A percentile compares a stretch with the other conserved stretches of the same genome.
Evolutionary conservation across 2,113 vertebrate species (phyloP).

Genomic region (Jacana jacana): DNA sequence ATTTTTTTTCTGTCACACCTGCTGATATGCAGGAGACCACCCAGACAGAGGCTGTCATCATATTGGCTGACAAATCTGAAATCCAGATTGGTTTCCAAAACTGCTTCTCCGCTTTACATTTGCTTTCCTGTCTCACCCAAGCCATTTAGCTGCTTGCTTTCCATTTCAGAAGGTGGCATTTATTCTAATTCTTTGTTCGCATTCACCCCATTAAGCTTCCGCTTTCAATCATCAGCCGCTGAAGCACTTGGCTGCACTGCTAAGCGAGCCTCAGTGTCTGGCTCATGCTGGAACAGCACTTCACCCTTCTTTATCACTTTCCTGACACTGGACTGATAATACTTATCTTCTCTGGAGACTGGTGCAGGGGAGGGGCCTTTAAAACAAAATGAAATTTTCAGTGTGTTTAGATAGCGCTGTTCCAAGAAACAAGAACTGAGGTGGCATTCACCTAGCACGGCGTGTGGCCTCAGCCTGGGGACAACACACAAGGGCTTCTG

Average conservation of each 20-base stretch:
- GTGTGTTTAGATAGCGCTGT: not conserved
- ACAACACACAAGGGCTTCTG: not conserved
- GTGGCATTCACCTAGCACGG: not conserved
- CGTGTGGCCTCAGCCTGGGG: not conserved
- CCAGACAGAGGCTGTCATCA: not conserved
- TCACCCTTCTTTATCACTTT: constrained; percentile 19
- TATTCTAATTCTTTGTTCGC: constrained; percentile 54
- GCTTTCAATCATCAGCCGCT: constrained; percentile 41
- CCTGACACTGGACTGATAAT: constrained; percentile 23
- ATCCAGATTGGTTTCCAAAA: not conserved
- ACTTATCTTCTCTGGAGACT: not conserved
- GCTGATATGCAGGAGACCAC: not conserved
- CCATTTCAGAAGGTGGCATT: constrained; percentile 36
- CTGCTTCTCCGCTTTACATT: not conserved
- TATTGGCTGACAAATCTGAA: not conserved
- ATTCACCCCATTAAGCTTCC: constrained; percentile 56
- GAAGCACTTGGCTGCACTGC: constrained; percentile 36
- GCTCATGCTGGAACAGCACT: not conserved
- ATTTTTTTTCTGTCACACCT: not conserved
- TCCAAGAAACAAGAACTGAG: not conserved
- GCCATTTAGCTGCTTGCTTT: not conserved
- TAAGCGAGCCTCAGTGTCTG: constrained; percentile 1
- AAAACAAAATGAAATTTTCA: constrained; percentile 12
- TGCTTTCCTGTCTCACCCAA: constrained; percentile 10
- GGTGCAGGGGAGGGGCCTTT: not conserved